Base-by-base conservation (phyloP, 2,113 vertebrate genomes). In the Oncorhynchus nerka region DNA sequence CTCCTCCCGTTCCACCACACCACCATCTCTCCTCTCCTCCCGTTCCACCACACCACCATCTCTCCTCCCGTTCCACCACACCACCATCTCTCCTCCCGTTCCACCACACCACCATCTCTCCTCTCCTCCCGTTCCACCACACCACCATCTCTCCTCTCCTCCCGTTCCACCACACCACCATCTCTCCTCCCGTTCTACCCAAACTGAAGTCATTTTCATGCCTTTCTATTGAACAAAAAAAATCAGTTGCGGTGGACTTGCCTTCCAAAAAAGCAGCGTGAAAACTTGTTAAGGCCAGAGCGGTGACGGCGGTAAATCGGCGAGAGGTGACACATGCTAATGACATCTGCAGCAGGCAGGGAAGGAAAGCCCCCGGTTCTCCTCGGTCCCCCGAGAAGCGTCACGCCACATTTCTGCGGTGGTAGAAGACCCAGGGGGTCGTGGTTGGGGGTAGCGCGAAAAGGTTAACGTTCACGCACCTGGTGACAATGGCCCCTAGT, bases 331-430 rank as follows among this genome's bases (percentile, higher is more conserved):
- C 85, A 71, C 79, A 92, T 48, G 66, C 77, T 88, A 92, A 92
- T 91, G 93, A 92, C 91, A 92, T 95, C 93, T 93, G 91, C 94
- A 92, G 81, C 68, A 59, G 62, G 75, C 69, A 59, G 62, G 75
- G 79, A 79, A 79, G 30, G 26, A 13, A 32, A 12, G 59, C n/a
- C n/a, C 59, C 59, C 9, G 1, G 59, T 7, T 62, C n/a, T 62
- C 59, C 59, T 16, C 3, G n/a, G 8, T 55, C 16, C 51, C 51
- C 51, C 16, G 19, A 72, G 79, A 45, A 68, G 74, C 80, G 85
- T 81, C 85, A 84, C 20, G 71, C 79, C 64, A 68, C 77, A 78
- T 75, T 79, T 80, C 26, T 34, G 57, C 79, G 67, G 64, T 81
- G 75, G 62, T 45, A 55, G 39, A 62, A 75, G 68, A 85, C 80